A percentile compares a stretch with the other conserved stretches of the same genome.
phyloP scores from a whole-genome alignment of 37 sponge, comb jelly and placozoan species.

The Diacarnus erythraeanus region DNA sequence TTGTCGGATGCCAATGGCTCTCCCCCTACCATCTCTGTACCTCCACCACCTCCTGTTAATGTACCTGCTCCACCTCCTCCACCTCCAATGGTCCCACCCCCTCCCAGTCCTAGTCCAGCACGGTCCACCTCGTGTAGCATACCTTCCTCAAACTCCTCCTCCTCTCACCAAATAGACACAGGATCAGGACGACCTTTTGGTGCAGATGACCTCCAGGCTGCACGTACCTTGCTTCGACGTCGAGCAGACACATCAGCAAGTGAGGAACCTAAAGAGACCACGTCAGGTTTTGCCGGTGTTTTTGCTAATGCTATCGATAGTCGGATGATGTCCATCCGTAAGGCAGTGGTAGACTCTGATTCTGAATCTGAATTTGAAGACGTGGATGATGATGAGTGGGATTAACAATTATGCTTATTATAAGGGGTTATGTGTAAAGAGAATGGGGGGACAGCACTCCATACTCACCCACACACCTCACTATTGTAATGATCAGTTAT shows the following conservation, averaged over 20 bases:
- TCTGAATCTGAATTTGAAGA: slow-evolving; percentile 1
- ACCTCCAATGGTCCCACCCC: slow-evolving; percentile 9
- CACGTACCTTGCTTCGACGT: slow-evolving; percentile 14
- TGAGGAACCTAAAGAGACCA: not conserved
- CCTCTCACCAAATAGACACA: not conserved
- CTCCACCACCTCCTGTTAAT: slow-evolving; percentile 26
- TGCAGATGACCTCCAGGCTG: slow-evolving; percentile 16
- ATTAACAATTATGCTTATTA: slow-evolving; percentile 18
- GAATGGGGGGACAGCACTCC: not conserved
- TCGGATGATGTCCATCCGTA: slow-evolving; percentile 27
- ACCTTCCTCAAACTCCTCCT: not conserved
- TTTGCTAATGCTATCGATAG: slow-evolving; percentile 39
- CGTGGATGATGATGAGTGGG: slow-evolving; percentile 41
- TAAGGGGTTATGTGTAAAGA: not conserved
- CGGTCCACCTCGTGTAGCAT: not conserved
- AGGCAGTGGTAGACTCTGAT: slow-evolving; percentile 31
- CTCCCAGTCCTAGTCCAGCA: not conserved
- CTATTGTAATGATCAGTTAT: no score
- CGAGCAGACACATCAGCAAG: not conserved
- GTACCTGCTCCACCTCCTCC: slow-evolving; percentile 40
- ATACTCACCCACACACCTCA: not conserved
- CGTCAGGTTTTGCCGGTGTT: slow-evolving; percentile 7
- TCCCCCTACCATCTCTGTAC: not conserved
- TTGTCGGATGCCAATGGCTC: no score
- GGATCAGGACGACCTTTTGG: slow-evolving; percentile 31